Percentiles rank a stretch among this genome's conserved stretches.
Conservation (phyloP, 2,888 invertebrate species). For the Eupithecia subumbrata region DNA sequence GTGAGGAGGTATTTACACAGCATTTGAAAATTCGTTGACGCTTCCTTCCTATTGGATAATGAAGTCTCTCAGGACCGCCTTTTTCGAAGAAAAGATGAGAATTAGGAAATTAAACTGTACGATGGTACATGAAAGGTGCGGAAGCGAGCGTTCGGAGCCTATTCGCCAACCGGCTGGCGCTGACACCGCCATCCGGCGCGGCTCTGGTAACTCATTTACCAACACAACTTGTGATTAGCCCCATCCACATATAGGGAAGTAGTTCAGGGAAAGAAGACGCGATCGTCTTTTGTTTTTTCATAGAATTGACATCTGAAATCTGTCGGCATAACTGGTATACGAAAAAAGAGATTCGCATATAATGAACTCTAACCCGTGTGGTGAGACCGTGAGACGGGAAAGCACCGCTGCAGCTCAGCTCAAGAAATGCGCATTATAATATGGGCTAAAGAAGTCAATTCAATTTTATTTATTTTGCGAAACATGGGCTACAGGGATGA, state of each 20-base stretch:
- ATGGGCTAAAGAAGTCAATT: no score
- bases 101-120: slow-evolving; percentile 81
- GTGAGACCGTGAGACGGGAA: no score
- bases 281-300: not conserved
- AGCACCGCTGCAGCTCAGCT: no score
- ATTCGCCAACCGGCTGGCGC: slow-evolving; percentile 10
- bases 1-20: slow-evolving; percentile 58
- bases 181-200: slow-evolving; percentile 1
- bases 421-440: no score
- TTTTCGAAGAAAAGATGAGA: slow-evolving; percentile 72
- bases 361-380: no score
- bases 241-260: not conserved
- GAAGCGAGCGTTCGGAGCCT: slow-evolving; percentile 56
- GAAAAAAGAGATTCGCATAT: not conserved
- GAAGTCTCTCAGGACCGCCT: slow-evolving; percentile 70
- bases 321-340: not conserved
- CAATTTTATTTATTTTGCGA: no score
- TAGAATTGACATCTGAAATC: not conserved
- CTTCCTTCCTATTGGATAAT: slow-evolving; percentile 80
- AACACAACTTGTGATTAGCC: not conserved
- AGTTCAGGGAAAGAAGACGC: not conserved
- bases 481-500: no score
- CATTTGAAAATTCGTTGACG: slow-evolving; percentile 70
- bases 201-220: not conserved
- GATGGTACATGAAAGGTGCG: slow-evolving; percentile 72